These are phyloP conservation scores for Drosophila yooni DNA, from an alignment of 2,888 invertebrate genomes.

Conservation along the genomic window DNA sequence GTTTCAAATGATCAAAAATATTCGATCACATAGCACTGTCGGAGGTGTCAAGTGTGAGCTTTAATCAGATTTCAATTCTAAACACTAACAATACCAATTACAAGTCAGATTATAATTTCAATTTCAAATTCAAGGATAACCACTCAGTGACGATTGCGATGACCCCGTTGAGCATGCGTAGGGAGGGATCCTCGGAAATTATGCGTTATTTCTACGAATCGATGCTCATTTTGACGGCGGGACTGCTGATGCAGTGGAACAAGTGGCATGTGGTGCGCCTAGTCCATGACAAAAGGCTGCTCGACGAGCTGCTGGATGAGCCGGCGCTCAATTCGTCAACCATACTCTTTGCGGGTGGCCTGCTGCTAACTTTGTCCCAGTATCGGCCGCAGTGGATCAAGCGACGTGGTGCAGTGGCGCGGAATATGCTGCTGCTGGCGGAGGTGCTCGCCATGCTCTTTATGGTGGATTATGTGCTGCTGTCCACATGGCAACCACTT, in stretches of 20 bases:
- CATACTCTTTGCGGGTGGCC: conserved; percentile 33
- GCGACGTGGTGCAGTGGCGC: background rate
- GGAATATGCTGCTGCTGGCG: conserved; percentile 26
- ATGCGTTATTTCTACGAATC: conserved; percentile 50
- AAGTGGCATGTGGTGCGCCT: conserved; percentile 37
- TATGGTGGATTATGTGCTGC: conserved; percentile 40
- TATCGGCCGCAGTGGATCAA: conserved; percentile 36
- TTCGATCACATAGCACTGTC: background rate
- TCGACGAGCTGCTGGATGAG: conserved; percentile 14
- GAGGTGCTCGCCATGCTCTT: conserved; percentile 46
- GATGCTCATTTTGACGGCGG: conserved; percentile 35
- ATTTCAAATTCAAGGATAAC: background rate
- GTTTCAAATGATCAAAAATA: background rate
- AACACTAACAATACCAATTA: background rate
- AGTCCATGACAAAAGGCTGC: conserved; percentile 7
- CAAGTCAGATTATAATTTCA: background rate
- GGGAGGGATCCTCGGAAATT: conserved; percentile 16
- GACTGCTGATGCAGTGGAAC: conserved; percentile 53
- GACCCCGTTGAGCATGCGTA: conserved; percentile 13
- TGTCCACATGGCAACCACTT: conserved; percentile 49
- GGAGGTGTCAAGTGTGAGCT: background rate
- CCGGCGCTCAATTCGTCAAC: conserved; percentile 29
- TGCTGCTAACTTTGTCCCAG: conserved; percentile 36
- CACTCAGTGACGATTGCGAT: background rate
- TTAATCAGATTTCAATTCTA: background rate